These are phyloP conservation scores for Bovichtus variegatus DNA, from an alignment of 2,797 vertebrate species.

Conservation along the genomic window DNA sequence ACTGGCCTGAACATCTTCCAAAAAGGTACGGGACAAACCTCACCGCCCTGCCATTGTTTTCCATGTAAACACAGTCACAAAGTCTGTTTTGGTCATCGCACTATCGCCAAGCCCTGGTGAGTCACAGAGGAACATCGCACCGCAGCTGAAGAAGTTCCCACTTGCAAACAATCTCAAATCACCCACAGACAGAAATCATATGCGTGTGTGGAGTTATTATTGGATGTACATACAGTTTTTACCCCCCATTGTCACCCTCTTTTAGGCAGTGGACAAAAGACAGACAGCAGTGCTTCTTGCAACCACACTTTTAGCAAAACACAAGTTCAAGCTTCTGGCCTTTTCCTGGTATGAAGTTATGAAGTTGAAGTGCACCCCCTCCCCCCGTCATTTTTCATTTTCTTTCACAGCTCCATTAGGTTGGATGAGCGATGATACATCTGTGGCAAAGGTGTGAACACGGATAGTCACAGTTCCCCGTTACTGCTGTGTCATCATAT, in stretches of 20 bases:
- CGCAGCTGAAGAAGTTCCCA: not conserved
- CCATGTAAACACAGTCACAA: slow-evolving; percentile 21
- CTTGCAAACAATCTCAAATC: not conserved
- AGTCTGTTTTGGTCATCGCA: too few relatives aligned
- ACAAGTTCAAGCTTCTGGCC: not conserved
- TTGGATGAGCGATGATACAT: slow-evolving; percentile 8
- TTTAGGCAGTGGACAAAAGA: not conserved
- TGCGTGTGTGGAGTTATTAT: not conserved
- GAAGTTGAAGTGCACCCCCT: slow-evolving; percentile 10
- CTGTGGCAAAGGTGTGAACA: not conserved
- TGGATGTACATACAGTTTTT: not conserved
- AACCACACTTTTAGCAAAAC: not conserved
- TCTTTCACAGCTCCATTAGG: not conserved
- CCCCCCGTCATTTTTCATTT: slow-evolving; percentile 15
- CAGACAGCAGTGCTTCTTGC: not conserved
- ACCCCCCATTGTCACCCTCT: not conserved
- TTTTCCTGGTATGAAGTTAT: not conserved
- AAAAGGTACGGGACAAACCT: not conserved
- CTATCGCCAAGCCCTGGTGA: slow-evolving; percentile 19
- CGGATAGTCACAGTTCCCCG: not conserved
- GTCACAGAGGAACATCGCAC: slow-evolving; percentile 21
- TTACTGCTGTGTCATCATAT: not conserved
- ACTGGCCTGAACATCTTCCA: not conserved
- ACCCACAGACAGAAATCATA: slow-evolving; percentile 1
- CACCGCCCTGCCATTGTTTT: slow-evolving; percentile 21